Conservation (phyloP, 2,113 vertebrate genomes). For the Eubucco bourcierii region DNA sequence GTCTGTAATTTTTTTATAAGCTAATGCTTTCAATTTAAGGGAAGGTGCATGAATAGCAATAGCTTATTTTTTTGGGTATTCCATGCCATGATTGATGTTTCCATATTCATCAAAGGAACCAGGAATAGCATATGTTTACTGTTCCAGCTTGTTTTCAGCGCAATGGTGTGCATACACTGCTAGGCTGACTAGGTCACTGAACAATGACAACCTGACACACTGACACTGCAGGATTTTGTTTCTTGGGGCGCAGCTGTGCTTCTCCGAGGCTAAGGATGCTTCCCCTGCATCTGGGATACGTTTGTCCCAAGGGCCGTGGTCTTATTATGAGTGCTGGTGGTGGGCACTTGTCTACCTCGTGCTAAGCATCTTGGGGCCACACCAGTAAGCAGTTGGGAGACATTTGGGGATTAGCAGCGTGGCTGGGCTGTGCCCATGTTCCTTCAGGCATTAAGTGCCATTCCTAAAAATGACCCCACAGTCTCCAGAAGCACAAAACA, state of each 20-base stretch:
- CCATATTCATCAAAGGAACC: not conserved
- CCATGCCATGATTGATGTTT: not conserved
- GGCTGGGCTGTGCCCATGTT: rapidly evolving
- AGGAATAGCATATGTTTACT: not conserved
- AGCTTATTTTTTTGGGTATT: not conserved
- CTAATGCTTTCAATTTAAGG: not conserved
- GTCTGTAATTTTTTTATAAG: not conserved
- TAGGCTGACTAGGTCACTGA: not conserved
- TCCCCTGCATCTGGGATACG: rapidly evolving
- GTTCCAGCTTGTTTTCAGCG: not conserved
- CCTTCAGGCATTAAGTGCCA: not conserved
- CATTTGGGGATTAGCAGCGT: not conserved
- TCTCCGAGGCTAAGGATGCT: rapidly evolving
- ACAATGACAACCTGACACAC: not conserved
- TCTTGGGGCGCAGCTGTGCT: too few relatives aligned
- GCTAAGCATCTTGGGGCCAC: not conserved
- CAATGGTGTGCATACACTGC: rapidly evolving
- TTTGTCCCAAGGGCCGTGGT: not conserved
- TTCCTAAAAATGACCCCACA: not conserved
- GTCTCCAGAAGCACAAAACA: rapidly evolving
- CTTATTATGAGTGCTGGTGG: rapidly evolving
- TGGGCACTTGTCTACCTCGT: not conserved
- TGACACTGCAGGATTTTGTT: not conserved
- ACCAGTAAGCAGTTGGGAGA: rapidly evolving
- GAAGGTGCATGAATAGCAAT: rapidly evolving